Base-by-base conservation (phyloP, 1,140 invertebrate genomes). In the Sycophila sp. region DNA sequence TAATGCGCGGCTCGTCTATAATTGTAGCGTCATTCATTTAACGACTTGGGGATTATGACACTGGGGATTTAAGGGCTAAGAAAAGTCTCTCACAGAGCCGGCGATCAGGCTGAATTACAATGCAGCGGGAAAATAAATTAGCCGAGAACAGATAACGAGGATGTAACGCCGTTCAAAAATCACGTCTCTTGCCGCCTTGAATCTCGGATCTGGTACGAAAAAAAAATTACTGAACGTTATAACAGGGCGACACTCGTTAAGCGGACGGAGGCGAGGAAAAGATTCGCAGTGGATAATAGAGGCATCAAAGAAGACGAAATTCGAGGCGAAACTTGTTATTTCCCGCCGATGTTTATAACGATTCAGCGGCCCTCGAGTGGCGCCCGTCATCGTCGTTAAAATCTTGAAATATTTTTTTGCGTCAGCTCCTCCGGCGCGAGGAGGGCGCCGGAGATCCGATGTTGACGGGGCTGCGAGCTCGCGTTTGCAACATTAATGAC, bases 311-410 rank as follows among this genome's bases (percentile, higher is more conserved):
- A 40, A 17, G 26, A 59, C 34, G 22, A 40, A 40, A 38, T 59
- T 40, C 19, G 34, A 40, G 34, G 56, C 26, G 34, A 59, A 40
- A 40, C 30, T 64, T 34, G 62, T 38, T 64, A 64, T 64, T 63
- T 47, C 42, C 24, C 45, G n/a, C 34, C 30, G 17, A 62, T 62
- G 11, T 45, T 11, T 30, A 60, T 24, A 24, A 60, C 22, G 24
- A 42, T 15, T 32, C 1, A 56, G 30, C 1, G 11, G n/a, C n/a
- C n/a, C n/a, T n/a, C n/a, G n/a, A n/a, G n/a, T n/a, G 28, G 8
- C 4, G 22, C 13, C 32, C 34, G 62, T 49, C 42, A 34, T 28
- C 64, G 10, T 56, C 64, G 51, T 56, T 66, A 66, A 45, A 66
- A 66, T 66, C 30, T 42, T 45, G 15, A 36, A 55, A 53, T 38